Conservation (phyloP, 2,888 invertebrate species). For the Phasia obesa region DNA sequence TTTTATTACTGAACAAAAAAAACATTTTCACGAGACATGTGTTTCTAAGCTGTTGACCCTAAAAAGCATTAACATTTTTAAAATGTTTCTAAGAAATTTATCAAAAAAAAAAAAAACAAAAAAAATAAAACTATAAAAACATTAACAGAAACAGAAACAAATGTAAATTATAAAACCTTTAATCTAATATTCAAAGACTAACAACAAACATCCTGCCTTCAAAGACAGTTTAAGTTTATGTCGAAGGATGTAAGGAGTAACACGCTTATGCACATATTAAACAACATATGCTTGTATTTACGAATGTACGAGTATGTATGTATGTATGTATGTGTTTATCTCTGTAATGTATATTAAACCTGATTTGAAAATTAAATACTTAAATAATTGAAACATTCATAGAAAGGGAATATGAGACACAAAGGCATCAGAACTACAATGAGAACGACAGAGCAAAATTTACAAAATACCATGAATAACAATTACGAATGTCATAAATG, state of each 20-base stretch:
- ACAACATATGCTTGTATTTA: not conserved
- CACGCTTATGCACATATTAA: not conserved
- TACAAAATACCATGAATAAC: constrained; percentile 61
- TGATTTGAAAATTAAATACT: constrained; percentile 67
- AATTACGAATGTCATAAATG: constrained; percentile 67
- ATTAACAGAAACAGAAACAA: constrained; percentile 13
- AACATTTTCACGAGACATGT: constrained; percentile 27
- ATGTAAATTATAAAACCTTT: constrained; percentile 41
- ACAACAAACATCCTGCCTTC: constrained; percentile 2
- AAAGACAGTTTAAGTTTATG: not conserved
- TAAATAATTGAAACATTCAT: constrained; percentile 31
- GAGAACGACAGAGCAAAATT: constrained; percentile 23
- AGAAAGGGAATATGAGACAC: constrained; percentile 25
- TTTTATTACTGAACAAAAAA: constrained; percentile 13
- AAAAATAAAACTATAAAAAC: not conserved
- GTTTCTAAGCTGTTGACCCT: constrained; percentile 37
- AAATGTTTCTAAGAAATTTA: constrained; percentile 11
- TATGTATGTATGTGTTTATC: not conserved
- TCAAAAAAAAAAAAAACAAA: constrained; percentile 6
- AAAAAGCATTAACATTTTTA: constrained; percentile 39
- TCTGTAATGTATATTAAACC: constrained; percentile 27
- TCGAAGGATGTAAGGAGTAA: constrained; percentile 13
- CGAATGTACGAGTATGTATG: not conserved
- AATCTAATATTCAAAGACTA: constrained; percentile 44
- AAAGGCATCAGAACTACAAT: constrained; percentile 17